These are phyloP conservation scores for Eudasyphora cyanicolor DNA, from an alignment of 2,888 invertebrate genomes.

Conservation along the genomic window DNA sequence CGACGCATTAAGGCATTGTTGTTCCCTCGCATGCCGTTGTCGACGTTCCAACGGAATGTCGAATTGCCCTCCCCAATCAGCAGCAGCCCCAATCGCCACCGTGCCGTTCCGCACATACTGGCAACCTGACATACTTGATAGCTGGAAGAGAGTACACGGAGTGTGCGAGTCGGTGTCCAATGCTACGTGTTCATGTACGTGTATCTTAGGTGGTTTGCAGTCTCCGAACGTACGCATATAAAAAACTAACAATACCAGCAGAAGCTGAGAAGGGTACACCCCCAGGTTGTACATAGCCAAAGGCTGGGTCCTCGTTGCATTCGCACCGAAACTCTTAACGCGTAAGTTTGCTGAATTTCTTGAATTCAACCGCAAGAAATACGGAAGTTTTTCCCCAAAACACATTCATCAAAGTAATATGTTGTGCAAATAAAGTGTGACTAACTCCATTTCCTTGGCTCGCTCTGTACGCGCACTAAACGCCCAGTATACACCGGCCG, in stretches of 20 bases:
- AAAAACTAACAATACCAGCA: constrained; percentile 69
- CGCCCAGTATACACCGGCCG: constrained; percentile 52
- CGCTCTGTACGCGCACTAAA: constrained; percentile 49
- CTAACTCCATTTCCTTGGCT: constrained; percentile 65
- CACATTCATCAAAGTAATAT: constrained; percentile 59
- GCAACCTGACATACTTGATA: constrained; percentile 36
- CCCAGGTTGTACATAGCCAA: constrained; percentile 80
- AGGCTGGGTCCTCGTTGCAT: constrained; percentile 80
- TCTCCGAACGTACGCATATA: constrained; percentile 61
- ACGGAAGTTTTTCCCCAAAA: constrained; percentile 75
- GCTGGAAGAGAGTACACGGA: constrained; percentile 37
- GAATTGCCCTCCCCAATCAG: not conserved
- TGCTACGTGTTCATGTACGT: constrained; percentile 40
- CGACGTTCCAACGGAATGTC: not conserved
- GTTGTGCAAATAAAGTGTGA: constrained; percentile 67
- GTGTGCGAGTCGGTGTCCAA: constrained; percentile 20
- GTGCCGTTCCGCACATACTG: constrained; percentile 50
- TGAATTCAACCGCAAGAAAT: constrained; percentile 76
- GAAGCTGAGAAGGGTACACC: constrained; percentile 79
- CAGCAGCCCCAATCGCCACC: not conserved
- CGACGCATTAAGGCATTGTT: constrained; percentile 64
- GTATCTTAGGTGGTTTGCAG: constrained; percentile 61
- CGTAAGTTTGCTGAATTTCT: constrained; percentile 79
- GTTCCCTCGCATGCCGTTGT: constrained; percentile 40
- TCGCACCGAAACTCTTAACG: constrained; percentile 78